Evolutionary conservation across 2,797 vertebrate genomes (phyloP), one percentile per base, ranked within the genome.

Genomic region (Setipinna tenuifilis): DNA sequence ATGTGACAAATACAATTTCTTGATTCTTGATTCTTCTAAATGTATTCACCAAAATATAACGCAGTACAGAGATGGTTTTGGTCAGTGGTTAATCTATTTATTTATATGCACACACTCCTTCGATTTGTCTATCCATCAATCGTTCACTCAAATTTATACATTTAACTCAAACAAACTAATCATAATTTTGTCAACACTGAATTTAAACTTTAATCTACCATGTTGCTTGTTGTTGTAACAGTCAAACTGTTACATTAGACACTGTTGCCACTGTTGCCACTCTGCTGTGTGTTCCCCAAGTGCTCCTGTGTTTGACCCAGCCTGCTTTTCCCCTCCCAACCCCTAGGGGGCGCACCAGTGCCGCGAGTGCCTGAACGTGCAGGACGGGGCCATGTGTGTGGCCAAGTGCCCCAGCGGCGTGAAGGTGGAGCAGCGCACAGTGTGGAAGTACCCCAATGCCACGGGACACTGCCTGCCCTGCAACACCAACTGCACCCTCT

Each of bases 391-490:
- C 21, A 90, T 89, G 80, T 99, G 98, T 0, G 97, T 98, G 90
- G 94, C 95, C 11, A 96, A 91, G 2, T 99, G 98, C 91, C 98
- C 98, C 86, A 98, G 96, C 0, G 97, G 97, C 0, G 95, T 97
- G 87, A 99, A 99, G 89, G 94, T 95, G 0, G 97, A 98, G 9
- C 97, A 97, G 50, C 95, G 95, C 82, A 97, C 96, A 0, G 87
- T 99, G 86, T 99, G 98, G 98, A 99, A 99, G 90, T 98, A 96
- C 90, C 95, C 95, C 0, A 98, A 99, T 0, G 96, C 95, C 0
- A 95, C 97, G 0, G 92, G 95, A 14, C 91, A 96, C 81, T 99
- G 98, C 90, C 95, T 98, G 90, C 91, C 94, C 3, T 99, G 98
- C 88, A 95, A 96, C 86, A 96, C 94, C 92, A 99, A 98, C 96